These are phyloP conservation scores for Bradysia coprophila DNA, from an alignment of 1,140 invertebrate genomes.

Conservation along the genomic window DNA sequence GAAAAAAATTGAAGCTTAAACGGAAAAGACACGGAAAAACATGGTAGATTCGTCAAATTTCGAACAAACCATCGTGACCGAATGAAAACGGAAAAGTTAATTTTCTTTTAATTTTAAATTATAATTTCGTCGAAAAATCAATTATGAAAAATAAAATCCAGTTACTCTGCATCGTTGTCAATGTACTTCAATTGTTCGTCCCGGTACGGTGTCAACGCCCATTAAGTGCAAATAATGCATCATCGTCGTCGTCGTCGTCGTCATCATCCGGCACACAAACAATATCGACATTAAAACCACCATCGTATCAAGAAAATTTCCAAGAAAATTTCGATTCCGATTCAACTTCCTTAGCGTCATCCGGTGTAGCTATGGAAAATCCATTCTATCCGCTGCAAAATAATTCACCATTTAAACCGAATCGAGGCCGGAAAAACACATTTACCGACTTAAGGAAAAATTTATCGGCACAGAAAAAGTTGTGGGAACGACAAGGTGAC, in stretches of 20 bases:
- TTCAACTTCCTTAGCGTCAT: not conserved
- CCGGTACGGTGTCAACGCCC: not conserved
- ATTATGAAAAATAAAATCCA: no score
- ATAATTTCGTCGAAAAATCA: no score
- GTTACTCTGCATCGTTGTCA: no score
- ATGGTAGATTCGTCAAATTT: no score
- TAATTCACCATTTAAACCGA: not conserved
- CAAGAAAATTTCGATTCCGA: not conserved
- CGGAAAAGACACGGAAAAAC: no score
- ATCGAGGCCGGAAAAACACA: not conserved
- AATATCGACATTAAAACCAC: not conserved
- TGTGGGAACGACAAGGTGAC: not conserved
- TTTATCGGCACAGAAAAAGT: not conserved
- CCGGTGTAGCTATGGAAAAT: not conserved
- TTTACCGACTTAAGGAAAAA: not conserved
- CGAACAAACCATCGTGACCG: no score
- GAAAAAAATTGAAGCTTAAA: no score
- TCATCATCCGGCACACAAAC: not conserved
- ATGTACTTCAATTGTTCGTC: no score
- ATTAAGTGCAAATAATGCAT: not conserved
- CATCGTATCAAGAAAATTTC: not conserved
- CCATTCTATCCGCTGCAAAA: not conserved
- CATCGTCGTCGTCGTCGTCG: not conserved
- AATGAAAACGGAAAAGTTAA: no score
- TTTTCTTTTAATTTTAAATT: no score